Percentiles rank a stretch among this genome's conserved stretches.
Evolutionary conservation across 2,113 vertebrate genomes (phyloP).

Genomic region (Columbina picui): DNA sequence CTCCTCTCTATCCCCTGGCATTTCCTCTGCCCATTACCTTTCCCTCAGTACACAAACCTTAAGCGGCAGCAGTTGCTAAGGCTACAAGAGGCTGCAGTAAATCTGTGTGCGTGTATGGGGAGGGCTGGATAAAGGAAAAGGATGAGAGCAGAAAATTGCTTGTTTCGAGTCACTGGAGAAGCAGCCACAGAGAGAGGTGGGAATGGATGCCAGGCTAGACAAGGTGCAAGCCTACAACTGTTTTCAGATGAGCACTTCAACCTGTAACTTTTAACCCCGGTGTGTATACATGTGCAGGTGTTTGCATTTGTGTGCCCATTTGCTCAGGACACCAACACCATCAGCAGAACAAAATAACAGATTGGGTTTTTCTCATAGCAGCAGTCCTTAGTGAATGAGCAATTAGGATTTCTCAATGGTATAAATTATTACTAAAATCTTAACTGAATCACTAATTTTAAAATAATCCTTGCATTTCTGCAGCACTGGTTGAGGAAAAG

Average conservation of each 20-base stretch:
- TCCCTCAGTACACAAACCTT: neutral
- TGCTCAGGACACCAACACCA: neutral
- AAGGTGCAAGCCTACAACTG: neutral
- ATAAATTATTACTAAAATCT: neutral
- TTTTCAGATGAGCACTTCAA: neutral
- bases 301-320: neutral
- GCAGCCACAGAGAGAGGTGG: neutral
- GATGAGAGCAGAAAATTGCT: constrained; percentile 47
- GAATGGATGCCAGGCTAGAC: neutral
- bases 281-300: neutral
- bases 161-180: neutral
- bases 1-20: neutral
- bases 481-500: neutral
- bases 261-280: neutral
- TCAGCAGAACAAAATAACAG: neutral
- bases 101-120: neutral
- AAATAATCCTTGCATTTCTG: neutral
- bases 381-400: neutral
- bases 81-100: constrained; percentile 47
- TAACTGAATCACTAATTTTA: neutral
- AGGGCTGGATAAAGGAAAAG: neutral
- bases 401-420: neutral
- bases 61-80: constrained; percentile 53
- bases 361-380: neutral
- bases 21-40: neutral